Conservation (phyloP, 1,140 invertebrate species). For the Dysdera silvatica region DNA sequence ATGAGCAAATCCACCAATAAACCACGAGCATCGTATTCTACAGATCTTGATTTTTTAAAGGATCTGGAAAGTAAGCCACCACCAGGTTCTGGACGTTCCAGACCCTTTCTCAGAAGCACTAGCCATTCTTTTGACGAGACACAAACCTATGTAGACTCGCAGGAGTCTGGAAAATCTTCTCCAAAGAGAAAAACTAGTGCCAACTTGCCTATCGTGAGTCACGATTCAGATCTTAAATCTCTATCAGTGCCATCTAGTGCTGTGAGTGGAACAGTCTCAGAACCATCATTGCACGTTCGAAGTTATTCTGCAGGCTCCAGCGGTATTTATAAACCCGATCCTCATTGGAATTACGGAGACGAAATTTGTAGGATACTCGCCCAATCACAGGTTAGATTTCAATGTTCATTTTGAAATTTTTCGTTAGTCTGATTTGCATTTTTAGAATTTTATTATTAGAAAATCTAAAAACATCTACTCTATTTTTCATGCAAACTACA, state of each 20-base stretch:
- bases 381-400: no score
- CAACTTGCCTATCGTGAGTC: slow-evolving; percentile 38
- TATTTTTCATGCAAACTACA: no score
- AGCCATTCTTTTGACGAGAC: slow-evolving; percentile 27
- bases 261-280: slow-evolving; percentile 14
- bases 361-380: no score
- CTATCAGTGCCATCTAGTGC: not conserved
- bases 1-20: slow-evolving; percentile 55
- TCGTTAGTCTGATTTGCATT: no score
- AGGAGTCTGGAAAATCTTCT: no score
- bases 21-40: slow-evolving; percentile 10
- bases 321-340: no score
- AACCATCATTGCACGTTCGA: slow-evolving; percentile 17
- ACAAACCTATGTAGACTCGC: slow-evolving; percentile 4
- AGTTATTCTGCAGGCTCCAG: no score
- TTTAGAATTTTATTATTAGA: no score
- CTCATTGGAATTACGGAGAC: no score
- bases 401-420: no score
- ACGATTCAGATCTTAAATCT: not conserved
- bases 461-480: no score
- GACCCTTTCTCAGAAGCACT: not conserved
- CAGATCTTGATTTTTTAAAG: slow-evolving; percentile 15
- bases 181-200: slow-evolving; percentile 50
- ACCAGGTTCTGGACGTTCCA: not conserved
- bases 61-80: not conserved